Evolutionary conservation across 1,140 invertebrate genomes (phyloP).

Genomic region (Hypsibius dujardini): DNA sequence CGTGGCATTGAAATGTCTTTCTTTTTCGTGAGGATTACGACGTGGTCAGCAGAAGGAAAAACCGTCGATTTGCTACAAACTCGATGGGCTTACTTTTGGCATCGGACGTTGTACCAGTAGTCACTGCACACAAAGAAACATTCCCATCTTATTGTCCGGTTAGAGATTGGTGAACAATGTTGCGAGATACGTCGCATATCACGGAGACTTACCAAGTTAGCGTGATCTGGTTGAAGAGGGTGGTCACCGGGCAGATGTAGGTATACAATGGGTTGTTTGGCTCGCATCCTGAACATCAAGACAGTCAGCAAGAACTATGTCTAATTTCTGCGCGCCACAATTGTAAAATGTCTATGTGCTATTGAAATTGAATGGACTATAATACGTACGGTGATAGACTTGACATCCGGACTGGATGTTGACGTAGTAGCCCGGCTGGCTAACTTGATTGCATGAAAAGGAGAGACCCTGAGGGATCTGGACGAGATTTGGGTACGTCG

Average conservation of each 20-base stretch:
- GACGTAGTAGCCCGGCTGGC: not conserved
- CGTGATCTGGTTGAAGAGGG: conserved; percentile 14
- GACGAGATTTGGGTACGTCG: conserved; percentile 5
- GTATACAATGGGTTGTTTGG: conserved; percentile 7
- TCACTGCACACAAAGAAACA: not conserved
- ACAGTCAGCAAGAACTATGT: too few relatives aligned
- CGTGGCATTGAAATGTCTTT: too few relatives aligned
- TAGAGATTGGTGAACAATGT: too few relatives aligned
- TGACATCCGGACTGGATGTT: not conserved
- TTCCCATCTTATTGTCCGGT: not conserved
- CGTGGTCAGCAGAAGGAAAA: too few relatives aligned
- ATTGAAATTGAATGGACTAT: too few relatives aligned
- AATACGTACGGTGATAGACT: not conserved
- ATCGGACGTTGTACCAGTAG: conserved; percentile 14
- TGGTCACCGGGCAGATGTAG: not conserved
- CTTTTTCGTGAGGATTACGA: too few relatives aligned
- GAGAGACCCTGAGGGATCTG: not conserved
- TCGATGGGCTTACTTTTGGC: conserved; percentile 3
- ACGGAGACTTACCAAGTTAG: conserved; percentile 13
- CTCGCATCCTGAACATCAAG: too few relatives aligned
- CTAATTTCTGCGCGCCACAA: too few relatives aligned
- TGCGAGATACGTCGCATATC: too few relatives aligned
- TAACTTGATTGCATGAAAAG: not conserved
- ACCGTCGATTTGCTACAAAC: too few relatives aligned
- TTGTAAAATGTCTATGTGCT: too few relatives aligned